These are phyloP conservation scores for Ameiurus melas DNA, from an alignment of 2,113 vertebrate genomes.

Conservation along the genomic window DNA sequence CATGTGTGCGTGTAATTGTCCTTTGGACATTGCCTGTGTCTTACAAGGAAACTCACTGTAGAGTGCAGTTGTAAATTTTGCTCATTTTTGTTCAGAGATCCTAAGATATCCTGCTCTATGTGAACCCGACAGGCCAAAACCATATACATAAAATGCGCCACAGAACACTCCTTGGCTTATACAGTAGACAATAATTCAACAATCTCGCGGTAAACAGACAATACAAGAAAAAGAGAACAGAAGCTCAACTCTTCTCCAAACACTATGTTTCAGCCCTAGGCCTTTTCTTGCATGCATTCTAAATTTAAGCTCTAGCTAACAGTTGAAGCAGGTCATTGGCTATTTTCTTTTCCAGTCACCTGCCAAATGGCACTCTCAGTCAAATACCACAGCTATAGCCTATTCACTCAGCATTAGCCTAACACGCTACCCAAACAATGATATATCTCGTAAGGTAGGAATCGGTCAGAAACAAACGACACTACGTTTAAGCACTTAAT, in stretches of 20 bases:
- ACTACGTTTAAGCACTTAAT: background rate
- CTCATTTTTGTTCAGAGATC: background rate
- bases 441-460: background rate
- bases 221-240: background rate
- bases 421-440: background rate
- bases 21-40: constrained; percentile 52
- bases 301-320: constrained; percentile 35
- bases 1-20: constrained; percentile 28
- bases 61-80: constrained; percentile 7
- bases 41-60: constrained; percentile 31
- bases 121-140: background rate
- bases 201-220: background rate
- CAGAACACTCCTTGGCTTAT: background rate
- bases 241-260: background rate
- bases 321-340: constrained; percentile 14
- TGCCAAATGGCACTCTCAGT: constrained; percentile 34
- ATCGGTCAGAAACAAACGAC: background rate
- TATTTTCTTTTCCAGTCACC: constrained; percentile 39
- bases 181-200: background rate
- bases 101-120: background rate
- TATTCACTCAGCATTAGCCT: constrained; percentile 10
- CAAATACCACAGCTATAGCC: constrained; percentile 18
- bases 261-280: background rate
- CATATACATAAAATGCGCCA: too few species aligned
- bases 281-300: constrained; percentile 12